phyloP scores from a whole-genome alignment of 2,888 invertebrate genomes.

The Holacanthella duospinosa region DNA sequence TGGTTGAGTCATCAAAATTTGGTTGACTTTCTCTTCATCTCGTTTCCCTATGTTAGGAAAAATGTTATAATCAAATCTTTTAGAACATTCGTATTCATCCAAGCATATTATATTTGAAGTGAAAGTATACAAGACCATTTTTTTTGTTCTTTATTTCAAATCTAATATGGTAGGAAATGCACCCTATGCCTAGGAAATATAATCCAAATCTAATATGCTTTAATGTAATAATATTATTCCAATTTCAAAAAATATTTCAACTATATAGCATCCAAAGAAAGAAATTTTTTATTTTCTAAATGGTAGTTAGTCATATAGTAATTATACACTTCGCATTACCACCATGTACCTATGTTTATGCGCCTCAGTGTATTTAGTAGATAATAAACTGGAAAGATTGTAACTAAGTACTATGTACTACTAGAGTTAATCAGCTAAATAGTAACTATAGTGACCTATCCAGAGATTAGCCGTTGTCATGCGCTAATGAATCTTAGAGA shows the following conservation, averaged over 20 bases:
- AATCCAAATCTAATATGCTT: neutral
- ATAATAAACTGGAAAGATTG: too few relatives aligned
- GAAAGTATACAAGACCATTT: neutral
- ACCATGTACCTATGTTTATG: too few relatives aligned
- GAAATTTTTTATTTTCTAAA: neutral
- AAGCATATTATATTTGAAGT: neutral
- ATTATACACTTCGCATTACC: too few relatives aligned
- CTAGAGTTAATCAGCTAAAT: too few relatives aligned
- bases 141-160: neutral
- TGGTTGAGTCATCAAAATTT: neutral
- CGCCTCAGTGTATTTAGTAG: too few relatives aligned
- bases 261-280: neutral
- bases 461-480: too few relatives aligned
- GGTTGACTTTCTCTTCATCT: neutral
- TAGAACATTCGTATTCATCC: conserved; percentile 1
- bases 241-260: neutral
- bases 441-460: too few relatives aligned
- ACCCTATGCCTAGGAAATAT: neutral
- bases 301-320: too few relatives aligned
- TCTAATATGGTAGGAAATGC: neutral
- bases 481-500: too few relatives aligned
- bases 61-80: conserved; percentile 6
- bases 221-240: conserved; percentile 1
- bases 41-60: neutral
- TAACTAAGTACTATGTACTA: too few relatives aligned